Percentiles rank a stretch among this genome's conserved stretches.
phyloP scores from a whole-genome alignment of 2,113 vertebrate species.

The Nasalis larvatus region DNA sequence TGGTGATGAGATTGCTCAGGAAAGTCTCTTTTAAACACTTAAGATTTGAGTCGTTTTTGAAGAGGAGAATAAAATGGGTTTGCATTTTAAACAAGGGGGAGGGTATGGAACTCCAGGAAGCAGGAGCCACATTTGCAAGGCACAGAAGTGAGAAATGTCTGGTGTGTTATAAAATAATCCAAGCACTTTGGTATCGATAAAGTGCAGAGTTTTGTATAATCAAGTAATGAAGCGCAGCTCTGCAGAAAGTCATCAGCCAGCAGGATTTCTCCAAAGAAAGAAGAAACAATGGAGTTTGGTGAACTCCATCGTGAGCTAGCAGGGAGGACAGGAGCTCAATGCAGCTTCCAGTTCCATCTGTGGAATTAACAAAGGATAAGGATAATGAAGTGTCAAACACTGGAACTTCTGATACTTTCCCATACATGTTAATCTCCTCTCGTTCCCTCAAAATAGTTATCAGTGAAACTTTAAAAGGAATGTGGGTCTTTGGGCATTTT shows the following conservation, averaged over 20 bases:
- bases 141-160: background rate
- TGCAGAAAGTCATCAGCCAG: background rate
- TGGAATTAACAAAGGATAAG: background rate
- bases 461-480: background rate
- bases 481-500: background rate
- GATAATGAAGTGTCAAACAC: background rate
- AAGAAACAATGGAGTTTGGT: background rate
- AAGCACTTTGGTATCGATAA: background rate
- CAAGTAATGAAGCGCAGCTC: background rate
- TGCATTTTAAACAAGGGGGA: background rate
- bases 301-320: background rate
- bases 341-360: background rate
- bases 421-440: background rate
- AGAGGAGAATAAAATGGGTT: background rate
- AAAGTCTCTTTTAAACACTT: background rate
- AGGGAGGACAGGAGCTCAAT: background rate
- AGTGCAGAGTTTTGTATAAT: background rate
- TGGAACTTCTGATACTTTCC: background rate
- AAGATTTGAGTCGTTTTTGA: background rate
- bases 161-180: background rate
- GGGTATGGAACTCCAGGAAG: background rate
- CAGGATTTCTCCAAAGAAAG: background rate
- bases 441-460: background rate
- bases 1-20: background rate
- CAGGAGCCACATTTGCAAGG: background rate